Base-by-base conservation (phyloP, 2,113 vertebrate genomes). In the Tachuris rubrigastra region DNA sequence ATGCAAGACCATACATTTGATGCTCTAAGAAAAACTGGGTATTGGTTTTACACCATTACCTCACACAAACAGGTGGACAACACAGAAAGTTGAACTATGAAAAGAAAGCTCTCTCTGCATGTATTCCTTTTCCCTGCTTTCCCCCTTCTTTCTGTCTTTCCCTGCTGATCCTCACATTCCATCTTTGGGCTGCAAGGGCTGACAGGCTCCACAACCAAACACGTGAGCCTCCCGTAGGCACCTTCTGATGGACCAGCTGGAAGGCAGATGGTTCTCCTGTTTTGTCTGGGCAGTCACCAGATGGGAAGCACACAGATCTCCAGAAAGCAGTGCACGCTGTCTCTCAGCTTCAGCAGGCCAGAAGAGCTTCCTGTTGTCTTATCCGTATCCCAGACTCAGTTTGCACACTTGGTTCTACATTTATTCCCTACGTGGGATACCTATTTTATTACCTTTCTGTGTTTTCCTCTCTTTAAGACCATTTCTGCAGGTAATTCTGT, bases 271-370 rank as follows among this genome's bases (percentile, higher is more conserved):
- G 95, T 74, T 85, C 87, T 90, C 35, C 87, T 96, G 81, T 89
- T 96, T 27, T 90, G 96, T 86, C 92, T 95, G 95, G 85, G 80
- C 88, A 93, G 68, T 10, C 94, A 95, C 49, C 95, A 96, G 96
- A 96, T 94, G 95, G 94, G 68, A 77, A 77, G 63, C 79, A 90
- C 35, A 10, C 15, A 31, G 63, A 93, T 94, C 71, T 90, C 78
- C 82, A 75, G 62, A 80, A 92, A 90, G 56, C 63, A 77, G 59
- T 2, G 55, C 86, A 27, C 0, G 0, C 47, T 2, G 63, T 60
- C 92, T 85, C 82, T 73, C 63, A 46, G 85, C 59, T 92, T 67
- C 86, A 88, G 63, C 72, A 81, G 73, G 33, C 56, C 85, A 41
- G 27, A 67, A 67, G 76, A 90, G 65, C 60, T 72, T 92, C 91